Conservation (phyloP, 2,888 invertebrate species). For the Lepidocyrtinus sp. region DNA sequence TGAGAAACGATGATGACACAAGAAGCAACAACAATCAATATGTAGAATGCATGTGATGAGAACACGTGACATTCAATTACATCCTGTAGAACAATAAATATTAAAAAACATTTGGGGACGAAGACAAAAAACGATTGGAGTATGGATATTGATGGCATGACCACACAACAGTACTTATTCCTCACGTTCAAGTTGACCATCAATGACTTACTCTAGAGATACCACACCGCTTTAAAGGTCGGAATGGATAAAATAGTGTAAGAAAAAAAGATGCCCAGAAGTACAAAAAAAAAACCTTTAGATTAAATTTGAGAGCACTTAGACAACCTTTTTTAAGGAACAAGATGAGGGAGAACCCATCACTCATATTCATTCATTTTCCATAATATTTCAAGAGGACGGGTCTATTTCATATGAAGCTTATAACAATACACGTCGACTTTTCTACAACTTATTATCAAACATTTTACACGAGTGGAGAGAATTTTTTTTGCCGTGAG, state of each 20-base stretch:
- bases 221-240: slow-evolving; percentile 14
- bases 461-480: slow-evolving; percentile 9
- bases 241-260: not conserved
- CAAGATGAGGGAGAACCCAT: no score
- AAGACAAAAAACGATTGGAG: not conserved
- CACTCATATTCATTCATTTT: not conserved
- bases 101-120: slow-evolving; percentile 4
- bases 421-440: slow-evolving; percentile 7
- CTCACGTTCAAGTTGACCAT: slow-evolving; percentile 43
- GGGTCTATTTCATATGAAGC: not conserved
- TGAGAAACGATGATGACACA: not conserved
- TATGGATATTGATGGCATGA: slow-evolving; percentile 9
- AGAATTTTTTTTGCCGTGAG: not conserved
- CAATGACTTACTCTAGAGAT: slow-evolving; percentile 22
- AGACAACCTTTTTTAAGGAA: not conserved
- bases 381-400: not conserved
- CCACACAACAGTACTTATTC: not conserved
- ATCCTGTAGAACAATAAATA: slow-evolving; percentile 2
- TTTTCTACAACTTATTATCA: slow-evolving; percentile 3
- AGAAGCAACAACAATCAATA: not conserved
- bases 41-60: not conserved
- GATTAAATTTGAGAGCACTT: slow-evolving; percentile 1
- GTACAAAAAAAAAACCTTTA: not conserved
- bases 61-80: slow-evolving; percentile 11
- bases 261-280: not conserved